Base-by-base conservation (phyloP, 2,888 invertebrate species). In the Electrophaes corylata region DNA sequence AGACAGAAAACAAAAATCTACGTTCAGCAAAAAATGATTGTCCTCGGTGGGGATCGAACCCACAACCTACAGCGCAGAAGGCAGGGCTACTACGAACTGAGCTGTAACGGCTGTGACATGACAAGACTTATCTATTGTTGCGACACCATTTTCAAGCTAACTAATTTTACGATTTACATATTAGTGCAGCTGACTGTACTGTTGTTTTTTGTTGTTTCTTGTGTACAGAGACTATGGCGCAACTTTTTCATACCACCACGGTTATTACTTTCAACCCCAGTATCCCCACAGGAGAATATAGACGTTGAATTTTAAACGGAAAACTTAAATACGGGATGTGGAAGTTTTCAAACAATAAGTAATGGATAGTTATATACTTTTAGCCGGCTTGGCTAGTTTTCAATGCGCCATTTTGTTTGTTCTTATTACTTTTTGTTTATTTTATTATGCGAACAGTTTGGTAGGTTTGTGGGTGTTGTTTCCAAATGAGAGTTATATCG, bases 231-330 rank as follows among this genome's bases (percentile, higher is more conserved):
- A 50, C 61, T 48, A 47, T 59, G 58, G 55, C 35, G 60, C 69
- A 68, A 71, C 70, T 70, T 71, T 75, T 71, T 70, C 69, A 71
- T 69, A 66, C 60, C 64, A 62, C 53, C 53, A 59, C 53, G 39
- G 57, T 51, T 57, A 61, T 66, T 66, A 64, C 58, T 62, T 44
- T 49, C 41, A 43, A 23, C 37, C 37, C 53, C 47, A 41, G 49
- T 31, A 56, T 51, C 53, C 58, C 50, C 48, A 18, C 47, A 44
- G 31, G 55, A 57, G 60, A 60, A 58, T 40, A 52, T 61, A 66
- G 62, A 64, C 64, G 70, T 69, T 72, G 71, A 72, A 75, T 76
- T 78, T 76, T 72, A 75, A 76, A 71, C 67, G 71, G 65, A 71
- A 75, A 76, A 76, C 73, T 76, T 73, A 72, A 73, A 74, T 71